These are phyloP conservation scores for Leucophora obtusa DNA, from an alignment of 2,888 invertebrate species.

Conservation along the genomic window DNA sequence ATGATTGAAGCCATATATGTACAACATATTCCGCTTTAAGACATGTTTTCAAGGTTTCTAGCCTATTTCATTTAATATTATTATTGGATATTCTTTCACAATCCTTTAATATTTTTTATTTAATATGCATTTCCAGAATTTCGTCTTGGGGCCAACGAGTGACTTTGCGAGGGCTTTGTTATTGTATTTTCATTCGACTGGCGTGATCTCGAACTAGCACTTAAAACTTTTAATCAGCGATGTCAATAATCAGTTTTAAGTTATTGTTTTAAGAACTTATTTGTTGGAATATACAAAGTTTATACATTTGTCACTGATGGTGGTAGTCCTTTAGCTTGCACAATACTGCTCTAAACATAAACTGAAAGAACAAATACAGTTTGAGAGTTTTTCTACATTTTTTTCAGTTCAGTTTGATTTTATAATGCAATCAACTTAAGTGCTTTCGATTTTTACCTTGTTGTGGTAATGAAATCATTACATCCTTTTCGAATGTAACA, in stretches of 20 bases:
- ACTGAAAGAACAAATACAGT: not conserved
- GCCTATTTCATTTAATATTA: too few species aligned
- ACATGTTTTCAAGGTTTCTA: too few species aligned
- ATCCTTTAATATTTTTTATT: too few species aligned
- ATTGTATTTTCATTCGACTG: too few species aligned
- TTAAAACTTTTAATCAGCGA: too few species aligned
- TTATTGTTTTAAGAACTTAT: too few species aligned
- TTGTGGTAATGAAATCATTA: conserved; percentile 52
- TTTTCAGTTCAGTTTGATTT: conserved; percentile 12
- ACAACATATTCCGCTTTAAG: not conserved
- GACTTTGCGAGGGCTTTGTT: too few species aligned
- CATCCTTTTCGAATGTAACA: conserved; percentile 19
- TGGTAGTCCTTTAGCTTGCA: not conserved
- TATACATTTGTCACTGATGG: not conserved
- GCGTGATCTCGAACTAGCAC: too few species aligned
- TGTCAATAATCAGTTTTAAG: too few species aligned
- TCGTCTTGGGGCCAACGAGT: too few species aligned
- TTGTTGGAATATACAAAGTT: not conserved
- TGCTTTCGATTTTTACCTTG: conserved; percentile 57
- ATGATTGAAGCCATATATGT: not conserved
- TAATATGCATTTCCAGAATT: too few species aligned
- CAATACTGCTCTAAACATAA: not conserved
- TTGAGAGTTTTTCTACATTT: not conserved
- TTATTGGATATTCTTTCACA: too few species aligned
- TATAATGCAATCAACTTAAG: conserved; percentile 59